Percentiles rank a stretch among this genome's conserved stretches.
Conservation (phyloP, 2,888 invertebrate genomes). For the Hypomecis atomaria region DNA sequence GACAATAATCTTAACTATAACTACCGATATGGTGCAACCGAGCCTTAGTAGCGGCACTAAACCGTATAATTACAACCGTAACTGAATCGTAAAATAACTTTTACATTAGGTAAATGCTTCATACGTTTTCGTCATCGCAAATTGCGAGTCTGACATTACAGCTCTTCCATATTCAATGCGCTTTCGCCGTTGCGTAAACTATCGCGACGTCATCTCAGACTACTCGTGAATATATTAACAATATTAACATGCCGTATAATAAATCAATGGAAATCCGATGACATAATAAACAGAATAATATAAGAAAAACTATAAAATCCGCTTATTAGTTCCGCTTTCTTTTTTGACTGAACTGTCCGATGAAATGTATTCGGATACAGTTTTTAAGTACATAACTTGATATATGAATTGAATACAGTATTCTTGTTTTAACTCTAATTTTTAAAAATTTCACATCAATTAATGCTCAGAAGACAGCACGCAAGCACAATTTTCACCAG, state of each 20-base stretch:
- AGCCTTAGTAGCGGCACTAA: neutral
- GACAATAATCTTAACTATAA: no score
- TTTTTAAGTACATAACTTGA: conserved; percentile 2
- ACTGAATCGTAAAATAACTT: conserved; percentile 37
- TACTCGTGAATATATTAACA: conserved; percentile 20
- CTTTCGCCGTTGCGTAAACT: conserved; percentile 37
- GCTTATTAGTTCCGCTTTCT: conserved; percentile 4
- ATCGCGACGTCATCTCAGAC: conserved; percentile 13
- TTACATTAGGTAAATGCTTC: conserved; percentile 49
- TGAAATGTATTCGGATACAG: neutral
- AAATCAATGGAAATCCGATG: conserved; percentile 25
- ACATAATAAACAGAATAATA: conserved; percentile 6
- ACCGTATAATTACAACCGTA: conserved; percentile 28
- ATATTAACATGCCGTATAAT: conserved; percentile 18
- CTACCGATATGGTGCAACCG: no score
- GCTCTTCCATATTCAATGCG: conserved; percentile 38
- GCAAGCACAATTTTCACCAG: conserved; percentile 70
- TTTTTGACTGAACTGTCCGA: neutral
- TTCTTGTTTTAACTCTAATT: neutral
- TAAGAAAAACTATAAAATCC: neutral
- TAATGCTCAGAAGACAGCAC: conserved; percentile 47
- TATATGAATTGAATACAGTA: neutral
- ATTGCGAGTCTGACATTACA: conserved; percentile 18
- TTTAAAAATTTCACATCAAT: neutral
- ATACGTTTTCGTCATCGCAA: conserved; percentile 36